Percentiles rank a stretch among this genome's conserved stretches.
Evolutionary conservation across 2,888 invertebrate genomes (phyloP).

Genomic region (Cremastobaeus sp.): DNA sequence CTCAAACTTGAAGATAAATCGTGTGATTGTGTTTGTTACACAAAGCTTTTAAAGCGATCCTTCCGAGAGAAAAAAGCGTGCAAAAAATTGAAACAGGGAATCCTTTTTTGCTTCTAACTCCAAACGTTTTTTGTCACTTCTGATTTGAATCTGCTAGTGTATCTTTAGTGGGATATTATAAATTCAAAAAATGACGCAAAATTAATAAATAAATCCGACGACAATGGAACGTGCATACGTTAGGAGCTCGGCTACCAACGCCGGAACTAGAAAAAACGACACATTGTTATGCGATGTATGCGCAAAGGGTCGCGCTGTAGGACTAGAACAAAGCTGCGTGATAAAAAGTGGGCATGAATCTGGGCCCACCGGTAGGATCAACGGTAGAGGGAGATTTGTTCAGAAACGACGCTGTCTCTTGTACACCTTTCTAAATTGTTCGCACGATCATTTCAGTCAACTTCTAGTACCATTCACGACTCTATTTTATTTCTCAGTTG

Average conservation of each 20-base stretch:
- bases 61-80: slow-evolving; percentile 1
- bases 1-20: no score
- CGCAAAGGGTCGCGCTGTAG: slow-evolving; percentile 68
- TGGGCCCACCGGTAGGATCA: slow-evolving; percentile 58
- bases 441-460: slow-evolving; percentile 69
- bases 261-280: slow-evolving; percentile 75
- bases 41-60: slow-evolving; percentile 17
- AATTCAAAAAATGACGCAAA: slow-evolving; percentile 44
- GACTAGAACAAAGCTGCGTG: slow-evolving; percentile 75
- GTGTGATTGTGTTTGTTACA: no score
- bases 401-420: slow-evolving; percentile 63
- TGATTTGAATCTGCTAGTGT: slow-evolving; percentile 35
- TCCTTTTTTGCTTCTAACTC: slow-evolving; percentile 22
- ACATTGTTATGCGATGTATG: slow-evolving; percentile 74
- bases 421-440: slow-evolving; percentile 68
- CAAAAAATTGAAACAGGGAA: slow-evolving; percentile 28
- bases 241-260: slow-evolving; percentile 61
- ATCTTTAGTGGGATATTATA: slow-evolving; percentile 38
- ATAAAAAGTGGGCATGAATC: slow-evolving; percentile 75
- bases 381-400: slow-evolving; percentile 62
- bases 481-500: no score
- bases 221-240: slow-evolving; percentile 38
- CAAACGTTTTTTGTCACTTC: slow-evolving; percentile 16
- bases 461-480: slow-evolving; percentile 65
- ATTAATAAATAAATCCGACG: slow-evolving; percentile 53